Conservation (phyloP, 2,797 vertebrate species). For the Pangasius macronema region DNA sequence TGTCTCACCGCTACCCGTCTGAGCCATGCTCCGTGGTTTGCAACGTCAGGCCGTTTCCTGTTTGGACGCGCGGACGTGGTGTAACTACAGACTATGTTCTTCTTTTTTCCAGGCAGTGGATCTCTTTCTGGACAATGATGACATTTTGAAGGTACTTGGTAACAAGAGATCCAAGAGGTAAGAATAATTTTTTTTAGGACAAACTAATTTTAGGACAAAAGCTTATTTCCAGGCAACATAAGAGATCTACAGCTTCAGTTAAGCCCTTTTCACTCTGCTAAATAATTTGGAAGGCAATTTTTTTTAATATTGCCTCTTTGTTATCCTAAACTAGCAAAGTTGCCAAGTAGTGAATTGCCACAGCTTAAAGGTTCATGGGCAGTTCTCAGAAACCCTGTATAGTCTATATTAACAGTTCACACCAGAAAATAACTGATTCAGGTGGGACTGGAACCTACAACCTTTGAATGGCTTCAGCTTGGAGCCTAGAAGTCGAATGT, state of each 20-base stretch:
- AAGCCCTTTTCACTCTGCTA: neutral
- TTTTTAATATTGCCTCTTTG: neutral
- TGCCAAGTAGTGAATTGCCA: no score
- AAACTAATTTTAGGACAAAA: no score
- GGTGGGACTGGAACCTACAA: neutral
- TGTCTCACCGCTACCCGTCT: neutral
- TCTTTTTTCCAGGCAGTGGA: constrained; percentile 73
- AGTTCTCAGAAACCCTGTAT: neutral
- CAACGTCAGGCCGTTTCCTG: neutral
- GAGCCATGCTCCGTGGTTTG: neutral
- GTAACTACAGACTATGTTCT: neutral
- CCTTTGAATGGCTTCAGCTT: neutral
- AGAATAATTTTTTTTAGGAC: neutral
- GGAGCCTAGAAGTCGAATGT: neutral
- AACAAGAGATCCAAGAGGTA: constrained; percentile 82
- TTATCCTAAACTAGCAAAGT: neutral
- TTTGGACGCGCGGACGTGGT: neutral
- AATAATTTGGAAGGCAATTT: neutral
- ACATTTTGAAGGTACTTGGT: constrained; percentile 76
- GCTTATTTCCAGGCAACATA: neutral
- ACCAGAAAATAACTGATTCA: no score
- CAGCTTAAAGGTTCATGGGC: neutral
- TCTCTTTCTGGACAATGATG: constrained; percentile 77
- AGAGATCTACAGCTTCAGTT: neutral
- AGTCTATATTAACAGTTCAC: neutral